These are phyloP conservation scores for Anolis carolinensis DNA, from an alignment of 2,113 vertebrate species.

Conservation along the genomic window DNA sequence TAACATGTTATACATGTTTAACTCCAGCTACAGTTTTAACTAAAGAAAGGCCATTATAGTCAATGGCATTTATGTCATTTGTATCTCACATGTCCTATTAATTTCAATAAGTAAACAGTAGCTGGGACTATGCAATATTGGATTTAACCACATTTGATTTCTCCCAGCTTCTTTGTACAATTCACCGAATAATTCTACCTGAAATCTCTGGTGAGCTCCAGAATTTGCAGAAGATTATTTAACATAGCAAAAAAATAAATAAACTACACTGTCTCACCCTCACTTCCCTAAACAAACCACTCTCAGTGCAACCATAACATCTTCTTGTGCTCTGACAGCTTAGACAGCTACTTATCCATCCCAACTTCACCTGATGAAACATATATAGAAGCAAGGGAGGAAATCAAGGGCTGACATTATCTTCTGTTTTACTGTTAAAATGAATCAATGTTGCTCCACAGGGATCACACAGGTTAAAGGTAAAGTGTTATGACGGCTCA, in stretches of 20 bases:
- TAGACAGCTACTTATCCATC: background rate
- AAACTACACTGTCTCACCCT: background rate
- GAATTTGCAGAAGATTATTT: background rate
- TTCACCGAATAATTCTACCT: background rate
- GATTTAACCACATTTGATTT: background rate
- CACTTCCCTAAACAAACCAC: background rate
- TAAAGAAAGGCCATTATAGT: no score
- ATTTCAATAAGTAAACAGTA: no score
- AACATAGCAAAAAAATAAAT: background rate
- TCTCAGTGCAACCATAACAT: background rate
- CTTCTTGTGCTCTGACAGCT: background rate
- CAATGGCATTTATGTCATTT: no score
- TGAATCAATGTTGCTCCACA: background rate
- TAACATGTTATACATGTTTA: no score
- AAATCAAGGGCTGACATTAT: slow-evolving; percentile 8
- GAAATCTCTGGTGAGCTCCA: background rate
- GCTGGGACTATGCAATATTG: no score
- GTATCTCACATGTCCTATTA: no score
- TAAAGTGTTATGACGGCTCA: accelerated
- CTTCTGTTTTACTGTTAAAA: background rate
- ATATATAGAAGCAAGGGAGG: background rate
- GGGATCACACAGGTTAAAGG: background rate
- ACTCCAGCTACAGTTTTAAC: no score
- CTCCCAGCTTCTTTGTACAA: background rate
- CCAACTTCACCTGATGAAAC: background rate